Evolutionary conservation across 2,888 invertebrate species (phyloP).

Genomic region (Hemaris fuciformis): DNA sequence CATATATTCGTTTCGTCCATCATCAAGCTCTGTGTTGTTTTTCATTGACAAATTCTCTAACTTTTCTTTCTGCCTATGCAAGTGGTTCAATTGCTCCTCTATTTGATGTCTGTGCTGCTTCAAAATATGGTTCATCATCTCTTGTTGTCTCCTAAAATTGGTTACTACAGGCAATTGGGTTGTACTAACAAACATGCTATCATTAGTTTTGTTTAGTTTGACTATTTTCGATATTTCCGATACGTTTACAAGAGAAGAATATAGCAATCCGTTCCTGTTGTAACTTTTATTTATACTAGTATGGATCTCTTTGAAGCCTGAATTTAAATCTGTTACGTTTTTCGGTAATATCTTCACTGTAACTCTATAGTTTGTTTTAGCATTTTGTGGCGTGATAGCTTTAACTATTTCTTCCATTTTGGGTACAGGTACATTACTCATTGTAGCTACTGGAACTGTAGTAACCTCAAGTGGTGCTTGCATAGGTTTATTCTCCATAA

Average conservation of each 20-base stretch:
- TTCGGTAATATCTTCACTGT: constrained; percentile 66
- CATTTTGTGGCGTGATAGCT: constrained; percentile 31
- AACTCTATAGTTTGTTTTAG: constrained; percentile 51
- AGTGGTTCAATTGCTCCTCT: constrained; percentile 48
- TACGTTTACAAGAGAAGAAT: constrained; percentile 61
- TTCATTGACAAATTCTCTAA: constrained; percentile 32
- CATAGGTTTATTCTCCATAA: constrained; percentile 9
- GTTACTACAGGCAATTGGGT: constrained; percentile 21
- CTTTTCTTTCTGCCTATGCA: constrained; percentile 50
- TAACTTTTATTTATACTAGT: constrained; percentile 68
- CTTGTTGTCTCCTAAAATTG: constrained; percentile 39
- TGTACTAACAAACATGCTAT: constrained; percentile 7
- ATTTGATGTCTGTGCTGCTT: constrained; percentile 51
- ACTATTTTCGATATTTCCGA: constrained; percentile 66
- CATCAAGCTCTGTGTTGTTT: constrained; percentile 8
- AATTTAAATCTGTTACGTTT: constrained; percentile 41
- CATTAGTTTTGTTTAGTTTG: constrained; percentile 39
- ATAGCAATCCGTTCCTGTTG: constrained; percentile 58
- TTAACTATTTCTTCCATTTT: constrained; percentile 42
- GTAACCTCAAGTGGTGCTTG: constrained; percentile 14
- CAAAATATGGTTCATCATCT: constrained; percentile 46
- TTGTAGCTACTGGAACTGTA: constrained; percentile 15
- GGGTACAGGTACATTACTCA: constrained; percentile 21
- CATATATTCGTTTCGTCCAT: constrained; percentile 27
- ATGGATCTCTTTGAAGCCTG: constrained; percentile 66